Percentiles rank a stretch among this genome's conserved stretches.
phyloP scores from a whole-genome alignment of 2,888 invertebrate species.

The Toxonevra muliebris region DNA sequence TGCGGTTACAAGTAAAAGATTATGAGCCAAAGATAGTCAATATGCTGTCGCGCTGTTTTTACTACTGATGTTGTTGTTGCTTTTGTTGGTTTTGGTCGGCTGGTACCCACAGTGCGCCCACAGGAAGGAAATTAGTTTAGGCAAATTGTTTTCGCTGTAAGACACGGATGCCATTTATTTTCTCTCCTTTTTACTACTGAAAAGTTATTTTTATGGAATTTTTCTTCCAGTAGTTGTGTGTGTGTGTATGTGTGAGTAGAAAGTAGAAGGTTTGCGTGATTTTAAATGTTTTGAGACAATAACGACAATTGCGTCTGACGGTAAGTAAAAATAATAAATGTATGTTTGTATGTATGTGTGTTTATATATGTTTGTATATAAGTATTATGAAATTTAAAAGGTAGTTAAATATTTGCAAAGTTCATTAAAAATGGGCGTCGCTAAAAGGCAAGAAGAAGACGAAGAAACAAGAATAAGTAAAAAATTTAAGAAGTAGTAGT shows the following conservation, averaged over 20 bases:
- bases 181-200: background rate
- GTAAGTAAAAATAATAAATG: too few species aligned
- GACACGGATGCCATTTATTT: conserved; percentile 47
- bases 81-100: background rate
- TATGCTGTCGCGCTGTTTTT: background rate
- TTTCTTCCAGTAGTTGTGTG: background rate
- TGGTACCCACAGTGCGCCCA: conserved; percentile 29
- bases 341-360: too few species aligned
- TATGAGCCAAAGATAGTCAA: background rate
- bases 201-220: conserved; percentile 1
- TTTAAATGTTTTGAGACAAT: background rate
- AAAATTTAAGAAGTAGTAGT: too few species aligned
- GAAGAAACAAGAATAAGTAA: too few species aligned
- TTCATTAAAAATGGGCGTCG: background rate
- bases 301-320: too few species aligned
- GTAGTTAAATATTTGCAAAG: background rate
- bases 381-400: background rate
- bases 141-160: conserved; percentile 58
- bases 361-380: too few species aligned
- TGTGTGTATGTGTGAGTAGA: too few species aligned
- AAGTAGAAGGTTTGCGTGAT: background rate
- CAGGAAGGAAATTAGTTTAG: conserved; percentile 61
- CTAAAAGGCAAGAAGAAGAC: too few species aligned
- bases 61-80: background rate
- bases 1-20: conserved; percentile 8